A percentile compares a stretch with the other conserved stretches of the same genome.
Evolutionary conservation across 2,797 vertebrate species (phyloP).

Genomic region (Pipistrellus kuhlii): DNA sequence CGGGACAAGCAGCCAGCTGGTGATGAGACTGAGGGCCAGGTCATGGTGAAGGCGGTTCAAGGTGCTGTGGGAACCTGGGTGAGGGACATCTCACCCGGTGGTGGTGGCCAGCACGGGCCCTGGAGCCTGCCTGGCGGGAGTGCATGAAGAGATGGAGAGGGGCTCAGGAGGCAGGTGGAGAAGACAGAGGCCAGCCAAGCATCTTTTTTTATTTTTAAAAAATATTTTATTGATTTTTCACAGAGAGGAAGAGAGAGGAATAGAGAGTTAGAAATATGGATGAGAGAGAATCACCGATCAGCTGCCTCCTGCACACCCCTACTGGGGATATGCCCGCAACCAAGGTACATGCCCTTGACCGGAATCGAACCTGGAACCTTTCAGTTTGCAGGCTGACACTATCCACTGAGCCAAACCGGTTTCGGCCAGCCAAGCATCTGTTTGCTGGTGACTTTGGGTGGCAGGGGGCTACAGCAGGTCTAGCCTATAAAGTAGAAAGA

Average conservation of each 20-base stretch:
- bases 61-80: not conserved
- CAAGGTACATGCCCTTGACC: too few species aligned
- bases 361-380: too few species aligned
- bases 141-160: not conserved
- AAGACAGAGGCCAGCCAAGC: not conserved
- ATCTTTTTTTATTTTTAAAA: not conserved
- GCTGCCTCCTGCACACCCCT: too few species aligned
- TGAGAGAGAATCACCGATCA: too few species aligned
- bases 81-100: not conserved
- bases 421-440: not conserved
- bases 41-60: not conserved
- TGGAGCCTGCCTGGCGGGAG: not conserved
- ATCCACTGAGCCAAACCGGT: too few species aligned
- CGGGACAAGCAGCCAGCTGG: not conserved
- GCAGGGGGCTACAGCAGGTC: not conserved
- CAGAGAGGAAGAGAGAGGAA: too few species aligned
- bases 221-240: too few species aligned
- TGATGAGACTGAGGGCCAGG: not conserved
- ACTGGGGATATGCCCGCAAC: too few species aligned
- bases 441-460: not conserved
- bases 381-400: too few species aligned
- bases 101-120: not conserved
- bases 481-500: not conserved
- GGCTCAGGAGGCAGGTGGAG: not conserved
- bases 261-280: too few species aligned